These are phyloP conservation scores for Aproaerema taeniolella DNA, from an alignment of 2,888 invertebrate species.

Conservation along the genomic window DNA sequence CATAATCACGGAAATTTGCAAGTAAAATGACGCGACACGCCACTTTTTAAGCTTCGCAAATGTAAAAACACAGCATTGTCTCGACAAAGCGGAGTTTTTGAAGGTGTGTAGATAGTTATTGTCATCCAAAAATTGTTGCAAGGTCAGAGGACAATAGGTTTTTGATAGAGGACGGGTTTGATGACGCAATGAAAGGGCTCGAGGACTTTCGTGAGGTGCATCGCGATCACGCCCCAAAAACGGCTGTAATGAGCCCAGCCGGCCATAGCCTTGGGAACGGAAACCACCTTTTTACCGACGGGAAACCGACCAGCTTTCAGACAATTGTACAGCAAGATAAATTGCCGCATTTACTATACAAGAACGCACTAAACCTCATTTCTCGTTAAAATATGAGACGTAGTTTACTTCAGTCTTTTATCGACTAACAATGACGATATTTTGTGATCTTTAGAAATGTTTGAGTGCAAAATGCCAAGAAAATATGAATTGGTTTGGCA, in stretches of 20 bases:
- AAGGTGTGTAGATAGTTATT: slow-evolving; percentile 27
- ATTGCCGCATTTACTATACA: slow-evolving; percentile 6
- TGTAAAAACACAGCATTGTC: slow-evolving; percentile 56
- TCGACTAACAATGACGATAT: too few species aligned
- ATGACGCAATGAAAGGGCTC: slow-evolving; percentile 24
- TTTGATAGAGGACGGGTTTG: slow-evolving; percentile 20
- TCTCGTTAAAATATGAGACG: too few species aligned
- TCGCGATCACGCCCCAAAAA: slow-evolving; percentile 72
- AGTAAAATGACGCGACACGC: slow-evolving; percentile 61
- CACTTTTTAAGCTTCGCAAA: slow-evolving; percentile 65
- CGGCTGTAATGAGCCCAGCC: slow-evolving; percentile 57
- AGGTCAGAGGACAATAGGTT: slow-evolving; percentile 40
- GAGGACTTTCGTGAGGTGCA: slow-evolving; percentile 65
- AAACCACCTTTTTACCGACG: slow-evolving; percentile 42
- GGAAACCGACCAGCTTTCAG: slow-evolving; percentile 35
- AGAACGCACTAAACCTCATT: slow-evolving; percentile 6
- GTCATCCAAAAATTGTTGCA: slow-evolving; percentile 46
- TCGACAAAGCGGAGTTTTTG: slow-evolving; percentile 34
- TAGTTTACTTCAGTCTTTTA: too few species aligned
- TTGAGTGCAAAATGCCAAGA: too few species aligned
- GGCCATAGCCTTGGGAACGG: slow-evolving; percentile 54
- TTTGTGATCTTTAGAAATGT: too few species aligned
- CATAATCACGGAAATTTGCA: slow-evolving; percentile 70
- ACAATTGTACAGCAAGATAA: slow-evolving; percentile 30
- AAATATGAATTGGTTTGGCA: too few species aligned